Percentiles rank a stretch among this genome's conserved stretches.
Conservation (phyloP, 2,113 vertebrate genomes). For the Peromyscus californicus region DNA sequence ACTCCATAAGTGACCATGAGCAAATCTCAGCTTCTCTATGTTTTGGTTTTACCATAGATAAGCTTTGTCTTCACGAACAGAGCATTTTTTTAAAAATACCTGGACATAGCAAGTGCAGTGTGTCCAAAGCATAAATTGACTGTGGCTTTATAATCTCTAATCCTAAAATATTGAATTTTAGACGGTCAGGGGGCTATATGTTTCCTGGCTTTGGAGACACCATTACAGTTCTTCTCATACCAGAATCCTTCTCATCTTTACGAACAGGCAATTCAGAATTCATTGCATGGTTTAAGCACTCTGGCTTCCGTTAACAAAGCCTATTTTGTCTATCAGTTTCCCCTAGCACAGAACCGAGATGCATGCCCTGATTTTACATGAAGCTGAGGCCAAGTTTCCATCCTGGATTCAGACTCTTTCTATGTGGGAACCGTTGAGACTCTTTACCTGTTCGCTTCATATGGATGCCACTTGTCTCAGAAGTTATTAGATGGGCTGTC, state of each 20-base stretch:
- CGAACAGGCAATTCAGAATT: background rate
- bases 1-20: background rate
- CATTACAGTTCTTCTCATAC: background rate
- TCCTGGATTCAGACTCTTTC: background rate
- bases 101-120: background rate
- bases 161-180: constrained; percentile 2
- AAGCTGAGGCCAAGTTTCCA: background rate
- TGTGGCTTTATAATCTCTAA: constrained; percentile 32
- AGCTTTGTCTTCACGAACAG: background rate
- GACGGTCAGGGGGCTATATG: background rate
- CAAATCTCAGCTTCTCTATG: background rate
- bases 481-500: background rate
- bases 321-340: background rate
- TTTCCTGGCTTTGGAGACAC: background rate
- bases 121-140: background rate
- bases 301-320: background rate
- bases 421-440: background rate
- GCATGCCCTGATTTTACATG: background rate
- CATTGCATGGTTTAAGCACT: background rate
- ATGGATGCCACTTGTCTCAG: background rate
- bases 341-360: background rate
- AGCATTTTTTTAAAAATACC: background rate
- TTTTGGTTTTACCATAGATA: constrained; percentile 39
- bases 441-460: background rate
- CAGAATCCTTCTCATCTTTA: background rate